Evolutionary conservation across 2,113 vertebrate species (phyloP).

Genomic region (Amia ocellicauda): DNA sequence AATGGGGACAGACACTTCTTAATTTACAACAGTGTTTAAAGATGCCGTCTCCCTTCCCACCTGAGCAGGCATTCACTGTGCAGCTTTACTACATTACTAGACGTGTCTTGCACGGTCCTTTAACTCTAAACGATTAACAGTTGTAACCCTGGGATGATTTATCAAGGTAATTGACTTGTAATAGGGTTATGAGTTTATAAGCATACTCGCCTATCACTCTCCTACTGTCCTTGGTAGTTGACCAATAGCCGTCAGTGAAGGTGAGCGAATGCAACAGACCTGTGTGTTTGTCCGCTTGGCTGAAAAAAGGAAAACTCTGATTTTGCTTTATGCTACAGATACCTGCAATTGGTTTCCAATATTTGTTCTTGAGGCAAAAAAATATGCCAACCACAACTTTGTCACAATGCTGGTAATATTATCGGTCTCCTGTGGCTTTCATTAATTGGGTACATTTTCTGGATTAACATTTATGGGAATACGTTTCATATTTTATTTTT

Average conservation of each 20-base stretch:
- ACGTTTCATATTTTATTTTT: background rate
- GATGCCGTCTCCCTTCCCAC: no score
- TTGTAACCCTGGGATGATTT: slow-evolving; percentile 3
- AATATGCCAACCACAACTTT: background rate
- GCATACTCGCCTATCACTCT: background rate
- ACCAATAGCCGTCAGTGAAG: slow-evolving; percentile 3
- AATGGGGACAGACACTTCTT: no score
- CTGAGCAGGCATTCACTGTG: no score
- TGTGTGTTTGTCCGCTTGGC: no score
- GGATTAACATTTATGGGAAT: background rate
- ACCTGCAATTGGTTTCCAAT: background rate
- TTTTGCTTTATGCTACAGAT: no score
- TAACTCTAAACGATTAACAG: background rate
- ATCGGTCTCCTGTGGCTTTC: background rate
- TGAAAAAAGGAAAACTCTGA: no score
- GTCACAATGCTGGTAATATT: background rate
- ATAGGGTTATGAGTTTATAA: slow-evolving; percentile 10
- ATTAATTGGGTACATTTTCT: background rate
- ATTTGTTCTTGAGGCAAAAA: slow-evolving; percentile 1
- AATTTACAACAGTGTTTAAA: no score
- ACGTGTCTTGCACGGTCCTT: background rate
- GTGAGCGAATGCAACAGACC: background rate
- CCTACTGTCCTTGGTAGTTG: background rate
- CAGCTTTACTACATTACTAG: no score
- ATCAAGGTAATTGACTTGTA: background rate